phyloP scores from a whole-genome alignment of 2,797 vertebrate genomes.

The Gymnothorax javanicus region DNA sequence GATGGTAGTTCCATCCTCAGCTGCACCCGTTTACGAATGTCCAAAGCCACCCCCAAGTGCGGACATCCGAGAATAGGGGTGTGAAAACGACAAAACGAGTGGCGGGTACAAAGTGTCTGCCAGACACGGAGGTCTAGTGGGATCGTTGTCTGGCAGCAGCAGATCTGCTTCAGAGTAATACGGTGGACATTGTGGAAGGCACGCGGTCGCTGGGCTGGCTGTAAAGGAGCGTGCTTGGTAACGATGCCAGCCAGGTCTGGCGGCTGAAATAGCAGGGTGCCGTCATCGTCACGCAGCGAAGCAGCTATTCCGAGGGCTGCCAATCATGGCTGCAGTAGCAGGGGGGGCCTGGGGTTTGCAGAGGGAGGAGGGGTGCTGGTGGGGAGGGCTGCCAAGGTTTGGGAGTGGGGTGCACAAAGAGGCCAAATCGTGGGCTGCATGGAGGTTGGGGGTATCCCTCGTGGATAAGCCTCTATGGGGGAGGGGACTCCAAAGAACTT shows the following conservation, averaged over 20 bases:
- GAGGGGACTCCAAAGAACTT: not conserved
- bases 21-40: not conserved
- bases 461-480: not conserved
- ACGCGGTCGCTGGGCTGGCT: not conserved
- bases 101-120: not conserved
- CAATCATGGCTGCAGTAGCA: not conserved
- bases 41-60: not conserved
- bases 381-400: not conserved
- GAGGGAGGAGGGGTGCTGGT: not conserved
- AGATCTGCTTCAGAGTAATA: not conserved
- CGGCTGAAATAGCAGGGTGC: slow-evolving; percentile 1
- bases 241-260: not conserved
- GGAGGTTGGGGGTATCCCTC: not conserved
- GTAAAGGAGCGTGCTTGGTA: not conserved
- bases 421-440: not conserved
- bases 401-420: not conserved
- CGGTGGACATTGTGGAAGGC: not conserved
- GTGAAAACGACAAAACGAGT: not conserved
- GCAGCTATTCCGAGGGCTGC: slow-evolving; percentile 4
- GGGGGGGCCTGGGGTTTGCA: not conserved
- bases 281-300: slow-evolving; percentile 17
- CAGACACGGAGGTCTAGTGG: not conserved
- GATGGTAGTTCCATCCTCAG: not conserved
- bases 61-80: not conserved
- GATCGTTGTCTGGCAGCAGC: not conserved